phyloP scores from a whole-genome alignment of 2,113 vertebrate species.

The Phrynosoma blainvillii region DNA sequence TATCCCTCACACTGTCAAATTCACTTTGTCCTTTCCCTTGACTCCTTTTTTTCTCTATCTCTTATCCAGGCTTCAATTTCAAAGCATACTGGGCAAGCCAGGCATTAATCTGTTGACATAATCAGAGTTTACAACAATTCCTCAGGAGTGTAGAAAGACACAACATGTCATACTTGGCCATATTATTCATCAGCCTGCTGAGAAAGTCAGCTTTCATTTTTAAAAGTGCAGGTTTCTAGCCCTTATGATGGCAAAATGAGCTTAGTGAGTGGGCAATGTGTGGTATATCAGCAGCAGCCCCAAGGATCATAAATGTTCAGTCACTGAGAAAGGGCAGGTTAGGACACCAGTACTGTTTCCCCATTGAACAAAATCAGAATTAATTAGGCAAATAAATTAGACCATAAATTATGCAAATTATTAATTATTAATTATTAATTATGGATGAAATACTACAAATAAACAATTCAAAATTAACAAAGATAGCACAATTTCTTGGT shows the following conservation, averaged over 20 bases:
- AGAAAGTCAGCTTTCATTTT: not conserved
- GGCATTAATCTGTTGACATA: not conserved
- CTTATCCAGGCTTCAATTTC: not conserved
- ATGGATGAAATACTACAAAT: not conserved
- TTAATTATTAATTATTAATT: not conserved
- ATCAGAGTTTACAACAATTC: not conserved
- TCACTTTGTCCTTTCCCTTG: not conserved
- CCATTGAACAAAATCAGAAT: not conserved
- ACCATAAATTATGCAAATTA: not conserved
- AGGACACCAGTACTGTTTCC: not conserved
- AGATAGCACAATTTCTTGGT: not conserved
- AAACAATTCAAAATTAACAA: not conserved
- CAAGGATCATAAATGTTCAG: not conserved
- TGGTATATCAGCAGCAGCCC: not conserved
- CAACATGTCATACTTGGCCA: not conserved
- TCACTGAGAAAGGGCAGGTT: not conserved
- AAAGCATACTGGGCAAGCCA: not conserved
- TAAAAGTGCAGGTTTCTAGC: not conserved
- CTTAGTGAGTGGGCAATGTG: too few species aligned
- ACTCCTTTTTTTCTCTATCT: not conserved
- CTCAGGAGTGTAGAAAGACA: not conserved
- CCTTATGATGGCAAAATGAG: not conserved
- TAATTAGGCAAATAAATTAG: not conserved
- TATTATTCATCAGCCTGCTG: not conserved
- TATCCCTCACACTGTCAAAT: not conserved